A percentile compares a stretch with the other conserved stretches of the same genome.
phyloP scores from a whole-genome alignment of 2,888 invertebrate genomes.

The Eupithecia tripunctaria region DNA sequence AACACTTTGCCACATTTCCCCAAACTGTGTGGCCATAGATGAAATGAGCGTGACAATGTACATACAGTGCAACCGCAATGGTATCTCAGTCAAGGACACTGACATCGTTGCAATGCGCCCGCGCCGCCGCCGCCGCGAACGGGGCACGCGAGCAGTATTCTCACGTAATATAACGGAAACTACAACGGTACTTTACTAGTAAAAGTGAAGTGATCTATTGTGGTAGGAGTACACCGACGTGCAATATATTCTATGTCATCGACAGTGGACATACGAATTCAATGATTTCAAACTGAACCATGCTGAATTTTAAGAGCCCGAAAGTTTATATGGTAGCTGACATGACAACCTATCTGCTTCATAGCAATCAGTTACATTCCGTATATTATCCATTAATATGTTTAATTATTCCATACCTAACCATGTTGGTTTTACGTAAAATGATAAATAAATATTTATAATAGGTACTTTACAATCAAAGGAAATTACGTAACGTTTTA shows the following conservation, averaged over 20 bases:
- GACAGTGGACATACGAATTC: not conserved
- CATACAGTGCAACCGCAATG: slow-evolving; percentile 28
- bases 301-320: not conserved
- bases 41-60: slow-evolving; percentile 13
- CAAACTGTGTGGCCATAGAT: slow-evolving; percentile 12
- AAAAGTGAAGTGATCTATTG: slow-evolving; percentile 52
- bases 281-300: not conserved
- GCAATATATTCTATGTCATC: slow-evolving; percentile 3
- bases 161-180: slow-evolving; percentile 45
- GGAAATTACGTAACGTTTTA: not conserved
- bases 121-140: slow-evolving; percentile 4
- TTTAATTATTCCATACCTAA: not conserved
- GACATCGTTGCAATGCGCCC: slow-evolving; percentile 35
- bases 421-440: not conserved
- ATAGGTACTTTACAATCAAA: not conserved
- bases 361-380: not conserved
- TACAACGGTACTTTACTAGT: slow-evolving; percentile 41
- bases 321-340: not conserved
- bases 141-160: slow-evolving; percentile 39
- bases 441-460: too few species aligned
- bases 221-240: slow-evolving; percentile 17
- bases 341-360: not conserved
- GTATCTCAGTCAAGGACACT: slow-evolving; percentile 45
- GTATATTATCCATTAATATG: not conserved
- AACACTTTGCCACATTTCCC: slow-evolving; percentile 2